phyloP scores from a whole-genome alignment of 1,140 invertebrate genomes.

The Ridgeia piscesae region DNA sequence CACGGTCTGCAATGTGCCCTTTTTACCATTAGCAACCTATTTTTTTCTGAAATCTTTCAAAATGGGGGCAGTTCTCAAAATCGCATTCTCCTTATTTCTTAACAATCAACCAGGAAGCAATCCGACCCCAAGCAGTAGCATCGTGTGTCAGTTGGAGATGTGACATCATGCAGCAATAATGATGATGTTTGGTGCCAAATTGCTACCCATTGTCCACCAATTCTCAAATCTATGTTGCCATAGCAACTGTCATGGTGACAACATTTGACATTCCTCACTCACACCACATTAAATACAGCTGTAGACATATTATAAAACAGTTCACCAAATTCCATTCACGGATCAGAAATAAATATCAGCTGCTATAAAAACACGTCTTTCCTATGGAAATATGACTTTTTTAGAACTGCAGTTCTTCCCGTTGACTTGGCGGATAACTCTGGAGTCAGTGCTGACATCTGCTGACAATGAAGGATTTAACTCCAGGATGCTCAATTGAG shows the following conservation, averaged over 20 bases:
- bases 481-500: no score
- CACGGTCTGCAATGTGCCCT: no score
- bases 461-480: no score
- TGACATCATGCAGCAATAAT: not conserved
- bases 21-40: not conserved
- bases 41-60: not conserved
- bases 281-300: not conserved
- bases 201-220: not conserved
- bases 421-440: no score
- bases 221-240: not conserved
- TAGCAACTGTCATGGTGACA: not conserved
- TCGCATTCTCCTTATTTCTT: not conserved
- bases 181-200: not conserved
- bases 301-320: no score
- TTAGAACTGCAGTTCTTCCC: no score
- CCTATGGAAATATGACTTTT: no score
- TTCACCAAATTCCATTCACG: not conserved
- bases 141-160: no score
- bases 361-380: no score
- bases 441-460: no score
- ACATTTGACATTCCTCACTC: not conserved
- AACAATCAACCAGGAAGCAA: not conserved
- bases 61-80: not conserved
- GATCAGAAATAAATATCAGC: not conserved
- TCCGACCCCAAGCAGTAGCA: no score